Evolutionary conservation across 2,113 vertebrate species (phyloP).

Genomic region (Tachysurus fulvidraco): DNA sequence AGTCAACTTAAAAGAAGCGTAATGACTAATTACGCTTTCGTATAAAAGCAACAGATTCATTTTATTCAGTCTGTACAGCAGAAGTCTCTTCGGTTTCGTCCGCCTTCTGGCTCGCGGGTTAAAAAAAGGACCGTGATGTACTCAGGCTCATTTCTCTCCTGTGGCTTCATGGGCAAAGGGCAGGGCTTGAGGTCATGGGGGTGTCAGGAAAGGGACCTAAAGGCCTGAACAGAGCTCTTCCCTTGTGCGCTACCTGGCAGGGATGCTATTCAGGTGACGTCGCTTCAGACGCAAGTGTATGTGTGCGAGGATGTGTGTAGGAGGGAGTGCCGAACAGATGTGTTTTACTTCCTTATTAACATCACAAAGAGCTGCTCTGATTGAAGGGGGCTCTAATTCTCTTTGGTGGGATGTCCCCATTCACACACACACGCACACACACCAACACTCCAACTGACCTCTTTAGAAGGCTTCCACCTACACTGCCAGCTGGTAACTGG

Average conservation of each 20-base stretch:
- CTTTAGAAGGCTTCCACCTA: slow-evolving; percentile 72
- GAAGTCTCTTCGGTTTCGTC: neutral
- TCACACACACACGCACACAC: slow-evolving; percentile 40
- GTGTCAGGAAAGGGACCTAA: slow-evolving; percentile 61
- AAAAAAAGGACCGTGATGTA: slow-evolving; percentile 51
- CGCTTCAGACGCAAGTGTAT: slow-evolving; percentile 74
- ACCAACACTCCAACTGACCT: slow-evolving; percentile 75
- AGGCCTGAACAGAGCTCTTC: slow-evolving; percentile 80
- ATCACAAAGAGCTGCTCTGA: slow-evolving; percentile 87
- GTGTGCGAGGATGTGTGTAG: slow-evolving; percentile 50
- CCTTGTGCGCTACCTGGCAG: slow-evolving; percentile 91
- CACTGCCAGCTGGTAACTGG: slow-evolving; percentile 87
- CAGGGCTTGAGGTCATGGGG: slow-evolving; percentile 6
- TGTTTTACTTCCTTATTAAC: slow-evolving; percentile 93
- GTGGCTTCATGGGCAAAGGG: slow-evolving; percentile 36
- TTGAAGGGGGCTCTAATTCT: slow-evolving; percentile 88
- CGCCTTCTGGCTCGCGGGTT: neutral
- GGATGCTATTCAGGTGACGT: slow-evolving; percentile 92
- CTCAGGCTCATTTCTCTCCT: slow-evolving; percentile 32
- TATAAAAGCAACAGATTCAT: neutral
- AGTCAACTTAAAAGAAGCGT: neutral
- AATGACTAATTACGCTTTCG: neutral
- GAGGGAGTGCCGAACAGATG: slow-evolving; percentile 85
- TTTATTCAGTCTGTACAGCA: neutral
- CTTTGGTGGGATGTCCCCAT: slow-evolving; percentile 81